A percentile compares a stretch with the other conserved stretches of the same genome.
Evolutionary conservation across 2,888 invertebrate genomes (phyloP).

Genomic region (Drosophila maculinotata): DNA sequence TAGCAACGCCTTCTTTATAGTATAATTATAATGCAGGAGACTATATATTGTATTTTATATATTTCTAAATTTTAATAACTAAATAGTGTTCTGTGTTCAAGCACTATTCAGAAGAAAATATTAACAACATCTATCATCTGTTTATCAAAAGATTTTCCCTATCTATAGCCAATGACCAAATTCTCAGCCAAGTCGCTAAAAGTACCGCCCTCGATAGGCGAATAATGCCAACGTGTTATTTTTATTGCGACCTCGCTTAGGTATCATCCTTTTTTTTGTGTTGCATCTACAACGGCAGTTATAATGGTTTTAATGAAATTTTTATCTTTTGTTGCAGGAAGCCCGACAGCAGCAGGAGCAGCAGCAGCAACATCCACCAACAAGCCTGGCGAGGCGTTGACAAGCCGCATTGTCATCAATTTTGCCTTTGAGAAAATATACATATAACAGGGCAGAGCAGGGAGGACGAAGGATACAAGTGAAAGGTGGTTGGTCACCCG

Average conservation of each 20-base stretch:
- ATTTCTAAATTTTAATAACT: too few relatives aligned
- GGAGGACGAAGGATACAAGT: slow-evolving; percentile 17
- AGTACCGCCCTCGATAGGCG: slow-evolving; percentile 34
- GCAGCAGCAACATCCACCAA: slow-evolving; percentile 22
- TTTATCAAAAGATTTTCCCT: not conserved
- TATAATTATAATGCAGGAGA: too few relatives aligned
- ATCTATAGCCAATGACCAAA: not conserved
- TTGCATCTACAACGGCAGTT: slow-evolving; percentile 57
- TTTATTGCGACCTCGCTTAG: slow-evolving; percentile 19
- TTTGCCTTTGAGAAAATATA: slow-evolving; percentile 59
- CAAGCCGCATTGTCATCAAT: slow-evolving; percentile 79
- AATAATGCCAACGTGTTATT: slow-evolving; percentile 26
- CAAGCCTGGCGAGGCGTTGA: slow-evolving; percentile 68
- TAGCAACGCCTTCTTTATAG: too few relatives aligned
- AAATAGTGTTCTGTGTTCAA: too few relatives aligned
- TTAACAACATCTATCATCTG: not conserved
- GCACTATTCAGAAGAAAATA: not conserved
- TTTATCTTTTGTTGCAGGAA: slow-evolving; percentile 77
- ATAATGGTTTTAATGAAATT: slow-evolving; percentile 79
- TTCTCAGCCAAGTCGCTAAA: not conserved
- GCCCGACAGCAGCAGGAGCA: slow-evolving; percentile 36
- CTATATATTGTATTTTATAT: too few relatives aligned
- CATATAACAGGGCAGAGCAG: slow-evolving; percentile 2
- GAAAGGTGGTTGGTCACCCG: slow-evolving; percentile 55
- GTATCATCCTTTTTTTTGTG: slow-evolving; percentile 31